Conservation (phyloP, 2,113 vertebrate genomes). For the Tachuris rubrigastra region DNA sequence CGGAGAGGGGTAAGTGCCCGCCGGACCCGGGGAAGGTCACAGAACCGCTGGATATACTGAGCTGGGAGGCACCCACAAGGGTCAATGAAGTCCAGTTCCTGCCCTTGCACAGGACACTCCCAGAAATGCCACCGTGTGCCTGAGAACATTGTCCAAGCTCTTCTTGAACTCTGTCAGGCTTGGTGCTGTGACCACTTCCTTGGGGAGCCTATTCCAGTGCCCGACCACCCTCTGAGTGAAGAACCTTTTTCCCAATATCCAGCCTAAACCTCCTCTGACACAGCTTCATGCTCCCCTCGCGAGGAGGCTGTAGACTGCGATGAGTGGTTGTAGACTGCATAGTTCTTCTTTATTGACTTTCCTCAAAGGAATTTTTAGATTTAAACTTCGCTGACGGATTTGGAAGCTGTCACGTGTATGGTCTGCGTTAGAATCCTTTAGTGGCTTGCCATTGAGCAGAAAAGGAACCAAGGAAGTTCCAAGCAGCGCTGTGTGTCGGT, state of each 20-base stretch:
- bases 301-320: background rate
- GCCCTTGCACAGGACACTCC: background rate
- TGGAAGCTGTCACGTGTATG: rapidly evolving
- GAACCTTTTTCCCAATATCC: background rate
- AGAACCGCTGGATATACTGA: rapidly evolving
- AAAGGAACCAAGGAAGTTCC: rapidly evolving
- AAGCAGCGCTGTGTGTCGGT: background rate
- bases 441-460: rapidly evolving
- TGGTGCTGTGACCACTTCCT: background rate
- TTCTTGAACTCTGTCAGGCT: background rate
- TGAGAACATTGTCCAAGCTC: background rate
- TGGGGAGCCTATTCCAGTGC: background rate
- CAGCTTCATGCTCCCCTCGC: background rate
- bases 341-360: background rate
- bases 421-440: no score
- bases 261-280: background rate
- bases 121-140: background rate
- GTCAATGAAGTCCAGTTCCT: no score
- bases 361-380: background rate
- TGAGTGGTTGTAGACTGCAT: background rate
- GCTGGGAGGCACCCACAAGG: background rate
- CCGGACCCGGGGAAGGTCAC: background rate
- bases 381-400: background rate
- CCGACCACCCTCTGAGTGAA: background rate
- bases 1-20: constrained; percentile 47